phyloP scores from a whole-genome alignment of 2,113 vertebrate genomes.

The Gallinago media region DNA sequence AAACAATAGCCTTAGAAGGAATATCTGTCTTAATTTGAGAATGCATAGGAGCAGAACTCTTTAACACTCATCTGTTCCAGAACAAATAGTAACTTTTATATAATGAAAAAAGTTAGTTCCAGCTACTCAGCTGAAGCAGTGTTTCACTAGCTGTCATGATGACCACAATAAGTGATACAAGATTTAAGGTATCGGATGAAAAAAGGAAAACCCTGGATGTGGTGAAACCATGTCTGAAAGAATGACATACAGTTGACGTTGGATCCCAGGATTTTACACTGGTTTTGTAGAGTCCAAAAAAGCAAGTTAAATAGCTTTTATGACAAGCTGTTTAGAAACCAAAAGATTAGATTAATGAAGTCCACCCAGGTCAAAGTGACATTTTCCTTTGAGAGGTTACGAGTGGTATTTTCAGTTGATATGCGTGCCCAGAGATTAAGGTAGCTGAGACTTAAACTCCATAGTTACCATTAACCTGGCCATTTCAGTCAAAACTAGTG shows the following conservation, averaged over 20 bases:
- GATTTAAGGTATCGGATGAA: neutral
- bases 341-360: neutral
- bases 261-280: neutral
- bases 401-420: neutral
- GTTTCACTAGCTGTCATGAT: neutral
- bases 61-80: neutral
- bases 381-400: neutral
- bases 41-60: neutral
- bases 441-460: neutral
- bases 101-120: neutral
- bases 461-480: neutral
- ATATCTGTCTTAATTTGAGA: neutral
- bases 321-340: neutral
- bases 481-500: neutral
- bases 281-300: neutral
- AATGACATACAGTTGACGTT: neutral
- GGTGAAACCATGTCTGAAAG: neutral
- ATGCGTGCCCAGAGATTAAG: neutral
- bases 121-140: neutral
- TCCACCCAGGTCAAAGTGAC: neutral
- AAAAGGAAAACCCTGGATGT: neutral
- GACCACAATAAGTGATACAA: neutral
- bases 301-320: neutral
- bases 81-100: neutral
- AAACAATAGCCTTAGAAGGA: neutral